These are phyloP conservation scores for Willisornis vidua DNA, from an alignment of 2,113 vertebrate genomes.

Conservation along the genomic window DNA sequence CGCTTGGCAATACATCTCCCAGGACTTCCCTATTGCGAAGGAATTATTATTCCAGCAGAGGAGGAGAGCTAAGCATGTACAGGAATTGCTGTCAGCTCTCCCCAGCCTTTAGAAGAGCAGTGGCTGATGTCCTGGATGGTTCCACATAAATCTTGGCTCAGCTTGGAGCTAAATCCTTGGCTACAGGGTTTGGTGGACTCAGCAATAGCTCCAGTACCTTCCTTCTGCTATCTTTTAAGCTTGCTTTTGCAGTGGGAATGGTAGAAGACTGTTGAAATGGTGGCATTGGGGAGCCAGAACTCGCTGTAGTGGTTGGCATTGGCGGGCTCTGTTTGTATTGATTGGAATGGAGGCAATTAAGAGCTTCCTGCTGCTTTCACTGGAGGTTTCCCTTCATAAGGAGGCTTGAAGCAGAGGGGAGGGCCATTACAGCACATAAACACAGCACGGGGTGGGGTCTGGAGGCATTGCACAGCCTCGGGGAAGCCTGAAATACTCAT, in stretches of 20 bases:
- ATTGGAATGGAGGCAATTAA: constrained; percentile 45
- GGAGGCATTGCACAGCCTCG: not conserved
- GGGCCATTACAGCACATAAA: not conserved
- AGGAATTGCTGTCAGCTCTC: not conserved
- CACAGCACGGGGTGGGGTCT: not conserved
- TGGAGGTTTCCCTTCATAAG: not conserved
- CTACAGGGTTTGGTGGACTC: not conserved
- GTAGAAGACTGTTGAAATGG: rapidly evolving
- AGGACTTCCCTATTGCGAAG: not conserved
- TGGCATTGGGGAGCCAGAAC: not conserved
- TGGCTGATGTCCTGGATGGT: not conserved
- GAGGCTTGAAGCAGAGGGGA: constrained; percentile 55
- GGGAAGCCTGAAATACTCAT: not conserved
- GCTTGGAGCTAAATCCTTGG: not conserved
- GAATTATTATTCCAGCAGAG: not conserved
- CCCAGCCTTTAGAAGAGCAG: not conserved
- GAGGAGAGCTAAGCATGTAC: not conserved
- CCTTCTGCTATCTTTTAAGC: not conserved
- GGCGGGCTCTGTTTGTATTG: constrained; percentile 21
- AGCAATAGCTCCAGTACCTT: not conserved
- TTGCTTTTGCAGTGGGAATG: not conserved
- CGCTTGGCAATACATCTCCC: not conserved
- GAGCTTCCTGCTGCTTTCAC: constrained; percentile 46
- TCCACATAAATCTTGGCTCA: not conserved
- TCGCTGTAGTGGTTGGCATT: not conserved